A percentile compares a stretch with the other conserved stretches of the same genome.
phyloP scores from a whole-genome alignment of 2,113 vertebrate genomes.

The Phylloscopus trochiloides region DNA sequence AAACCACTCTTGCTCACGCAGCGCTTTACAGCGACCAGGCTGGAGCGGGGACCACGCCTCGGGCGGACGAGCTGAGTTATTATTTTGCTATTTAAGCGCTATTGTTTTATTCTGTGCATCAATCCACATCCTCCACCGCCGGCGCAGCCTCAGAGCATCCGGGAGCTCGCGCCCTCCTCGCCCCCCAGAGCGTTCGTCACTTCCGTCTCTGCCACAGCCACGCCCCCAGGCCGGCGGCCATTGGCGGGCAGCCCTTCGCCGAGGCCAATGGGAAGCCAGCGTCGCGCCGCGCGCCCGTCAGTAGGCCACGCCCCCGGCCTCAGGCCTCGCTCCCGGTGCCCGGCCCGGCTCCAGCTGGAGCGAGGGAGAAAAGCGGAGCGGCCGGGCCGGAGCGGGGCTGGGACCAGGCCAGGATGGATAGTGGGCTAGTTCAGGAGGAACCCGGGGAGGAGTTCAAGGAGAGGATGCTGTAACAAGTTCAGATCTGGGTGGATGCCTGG shows the following conservation, averaged over 20 bases:
- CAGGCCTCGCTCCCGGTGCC: rapidly evolving
- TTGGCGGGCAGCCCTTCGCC: not conserved
- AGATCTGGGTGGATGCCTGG: not conserved
- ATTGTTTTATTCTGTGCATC: rapidly evolving
- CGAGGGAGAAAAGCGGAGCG: rapidly evolving
- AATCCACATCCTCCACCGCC: rapidly evolving
- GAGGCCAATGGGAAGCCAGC: not conserved
- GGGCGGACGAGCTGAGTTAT: rapidly evolving
- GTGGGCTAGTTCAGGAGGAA: rapidly evolving
- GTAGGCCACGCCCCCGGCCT: rapidly evolving
- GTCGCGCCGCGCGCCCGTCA: rapidly evolving
- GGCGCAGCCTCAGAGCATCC: not conserved
- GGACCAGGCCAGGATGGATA: rapidly evolving
- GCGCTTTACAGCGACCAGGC: rapidly evolving
- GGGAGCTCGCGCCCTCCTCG: rapidly evolving
- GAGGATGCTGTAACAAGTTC: not conserved
- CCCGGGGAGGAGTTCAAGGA: not conserved
- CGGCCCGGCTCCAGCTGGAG: rapidly evolving
- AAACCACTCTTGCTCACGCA: not conserved
- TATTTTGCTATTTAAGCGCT: not conserved
- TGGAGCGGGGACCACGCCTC: rapidly evolving
- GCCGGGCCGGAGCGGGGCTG: rapidly evolving
- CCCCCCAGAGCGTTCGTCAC: not conserved
- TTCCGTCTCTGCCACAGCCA: rapidly evolving
- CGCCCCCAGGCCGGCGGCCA: not conserved